These are phyloP conservation scores for Calameuta idolon DNA, from an alignment of 2,888 invertebrate species.

Conservation along the genomic window DNA sequence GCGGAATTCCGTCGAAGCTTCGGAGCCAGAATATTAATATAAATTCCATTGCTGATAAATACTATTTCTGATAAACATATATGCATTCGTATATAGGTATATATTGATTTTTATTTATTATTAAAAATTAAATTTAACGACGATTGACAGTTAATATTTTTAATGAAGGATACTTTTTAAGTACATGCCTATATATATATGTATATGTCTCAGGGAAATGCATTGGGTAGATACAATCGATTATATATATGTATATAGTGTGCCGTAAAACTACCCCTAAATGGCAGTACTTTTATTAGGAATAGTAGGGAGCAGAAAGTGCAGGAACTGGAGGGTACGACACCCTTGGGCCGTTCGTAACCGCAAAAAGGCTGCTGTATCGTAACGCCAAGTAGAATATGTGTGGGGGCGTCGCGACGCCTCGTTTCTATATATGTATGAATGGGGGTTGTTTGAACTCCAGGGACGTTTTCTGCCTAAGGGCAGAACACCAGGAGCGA, in stretches of 20 bases:
- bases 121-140: not conserved
- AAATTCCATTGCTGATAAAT: not conserved
- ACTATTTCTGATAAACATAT: not conserved
- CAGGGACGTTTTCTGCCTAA: not conserved
- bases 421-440: not conserved
- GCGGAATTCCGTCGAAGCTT: too few relatives aligned
- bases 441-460: conserved; percentile 5
- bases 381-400: not conserved
- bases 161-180: too few relatives aligned
- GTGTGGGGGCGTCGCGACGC: not conserved
- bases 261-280: not conserved
- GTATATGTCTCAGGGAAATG: too few relatives aligned
- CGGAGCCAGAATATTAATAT: not conserved
- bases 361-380: conserved; percentile 1
- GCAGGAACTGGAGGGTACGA: not conserved
- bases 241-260: not conserved
- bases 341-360: conserved; percentile 2
- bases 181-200: too few relatives aligned
- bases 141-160: too few relatives aligned
- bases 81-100: not conserved
- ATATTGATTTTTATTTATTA: not conserved
- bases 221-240: not conserved
- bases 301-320: not conserved
- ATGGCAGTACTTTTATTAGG: not conserved
- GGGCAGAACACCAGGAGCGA: not conserved